These are phyloP conservation scores for Chaetophractus vellerosus DNA, from an alignment of 2,797 vertebrate genomes.

Conservation along the genomic window DNA sequence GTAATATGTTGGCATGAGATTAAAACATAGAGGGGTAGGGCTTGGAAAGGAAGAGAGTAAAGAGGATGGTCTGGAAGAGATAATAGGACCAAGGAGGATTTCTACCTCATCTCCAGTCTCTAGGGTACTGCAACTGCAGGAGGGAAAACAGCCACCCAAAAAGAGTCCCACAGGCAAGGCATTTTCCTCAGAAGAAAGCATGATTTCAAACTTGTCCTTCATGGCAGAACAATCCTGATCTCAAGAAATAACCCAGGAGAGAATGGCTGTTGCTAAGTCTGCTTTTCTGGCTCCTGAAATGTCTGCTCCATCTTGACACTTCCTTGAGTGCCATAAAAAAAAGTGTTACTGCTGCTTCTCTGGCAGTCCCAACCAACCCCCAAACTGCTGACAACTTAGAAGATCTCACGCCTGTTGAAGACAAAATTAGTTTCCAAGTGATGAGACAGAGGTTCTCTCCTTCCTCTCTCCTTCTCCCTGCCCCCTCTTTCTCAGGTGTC, in stretches of 20 bases:
- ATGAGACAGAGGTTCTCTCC: conserved; percentile 48
- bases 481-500: background rate
- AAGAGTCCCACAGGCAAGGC: background rate
- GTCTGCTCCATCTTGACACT: conserved; percentile 71
- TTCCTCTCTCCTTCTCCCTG: background rate
- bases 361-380: conserved; percentile 82
- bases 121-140: background rate
- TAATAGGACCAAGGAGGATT: background rate
- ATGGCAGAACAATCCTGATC: conserved; percentile 29
- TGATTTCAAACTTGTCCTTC: conserved; percentile 16
- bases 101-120: background rate
- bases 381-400: conserved; percentile 70
- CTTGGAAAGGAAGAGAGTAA: background rate
- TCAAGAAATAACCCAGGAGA: conserved; percentile 64
- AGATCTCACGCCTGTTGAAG: conserved; percentile 74
- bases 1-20: background rate
- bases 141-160: background rate
- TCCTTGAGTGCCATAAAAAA: conserved; percentile 70
- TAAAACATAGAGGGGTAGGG: background rate
- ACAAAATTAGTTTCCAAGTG: conserved; percentile 81
- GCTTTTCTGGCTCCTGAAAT: conserved; percentile 77
- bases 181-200: background rate
- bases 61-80: background rate
- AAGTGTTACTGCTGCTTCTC: conserved; percentile 75
- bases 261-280: conserved; percentile 68